Evolutionary conservation across 2,797 vertebrate species (phyloP), one percentile per base, ranked within the genome.

Genomic region (Clarias laeviceps): DNA sequence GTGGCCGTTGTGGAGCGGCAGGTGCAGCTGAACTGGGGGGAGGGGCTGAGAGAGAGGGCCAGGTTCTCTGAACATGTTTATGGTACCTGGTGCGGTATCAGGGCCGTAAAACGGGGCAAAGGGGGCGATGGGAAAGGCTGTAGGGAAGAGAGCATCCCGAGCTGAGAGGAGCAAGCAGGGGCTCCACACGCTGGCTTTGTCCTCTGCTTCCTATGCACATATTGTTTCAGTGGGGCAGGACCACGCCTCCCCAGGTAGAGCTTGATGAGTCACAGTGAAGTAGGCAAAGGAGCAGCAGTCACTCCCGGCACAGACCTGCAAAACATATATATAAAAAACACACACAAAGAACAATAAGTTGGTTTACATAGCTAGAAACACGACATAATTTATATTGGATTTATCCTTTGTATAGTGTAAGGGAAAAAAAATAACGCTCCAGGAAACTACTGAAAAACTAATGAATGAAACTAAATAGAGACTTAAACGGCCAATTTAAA

Each of bases 1-100:
- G 88, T 96, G 96, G 93, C 97, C 90, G 94, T 97, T 93, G 87
- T 91, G 88, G 88, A 87, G 87, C 88, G 88, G 91, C 90, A 89
- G 82, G 93, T 5, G 92, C 86, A 88, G 81, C 24, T 88, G 88
- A 90, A 78, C 93, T 89, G 94, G 95, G 91, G 90, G 95, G 79
- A 91, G 91, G 4, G 92, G 66, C 70, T 91, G 89, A 76, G 91
- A 89, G 34, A 91, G 93, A 37, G 93, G 96, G 91, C 93, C 95
- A 88, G 93, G 92, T 77, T 95, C 94, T 92, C 93, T 92, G 87
- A 94, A 96, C 88, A 87, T 93, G 87, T 89, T 95, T 89, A 92
- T 93, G 88, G 88, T 87, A 65, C 90, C 90, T 89, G 82, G 89
- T 92, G 86, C 32, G 45, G 73, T 91, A 91, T 95, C 89, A 93